Percentiles rank a stretch among this genome's conserved stretches.
Evolutionary conservation across 64 coral and sea anemone genomes (phyloP).

Genomic region (Porites lutea): DNA sequence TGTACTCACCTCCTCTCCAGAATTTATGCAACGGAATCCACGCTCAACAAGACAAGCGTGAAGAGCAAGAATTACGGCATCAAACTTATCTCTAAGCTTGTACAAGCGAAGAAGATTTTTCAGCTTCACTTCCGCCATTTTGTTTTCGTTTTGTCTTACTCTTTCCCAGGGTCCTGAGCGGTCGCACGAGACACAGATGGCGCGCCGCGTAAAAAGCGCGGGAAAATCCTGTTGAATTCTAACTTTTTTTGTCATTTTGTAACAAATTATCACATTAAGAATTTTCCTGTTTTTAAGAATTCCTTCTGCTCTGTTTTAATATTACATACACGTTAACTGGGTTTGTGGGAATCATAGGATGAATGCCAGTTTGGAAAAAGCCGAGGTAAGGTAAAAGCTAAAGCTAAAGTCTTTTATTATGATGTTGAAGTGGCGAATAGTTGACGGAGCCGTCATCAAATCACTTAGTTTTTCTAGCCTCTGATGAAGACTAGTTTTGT

Average conservation of each 20-base stretch:
- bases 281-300: neutral
- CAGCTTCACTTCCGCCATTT: constrained; percentile 81
- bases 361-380: neutral
- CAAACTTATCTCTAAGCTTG: constrained; percentile 60
- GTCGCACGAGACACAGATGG: neutral
- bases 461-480: no score
- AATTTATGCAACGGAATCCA: constrained; percentile 65
- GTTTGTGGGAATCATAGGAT: neutral
- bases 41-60: constrained; percentile 65
- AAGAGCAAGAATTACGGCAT: constrained; percentile 53
- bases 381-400: neutral
- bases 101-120: constrained; percentile 58
- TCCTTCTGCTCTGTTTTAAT: neutral
- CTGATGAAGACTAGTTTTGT: no score
- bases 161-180: neutral
- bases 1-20: constrained; percentile 54
- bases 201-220: constrained; percentile 41
- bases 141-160: neutral
- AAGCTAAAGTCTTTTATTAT: no score
- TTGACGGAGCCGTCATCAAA: no score
- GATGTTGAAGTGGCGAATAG: no score
- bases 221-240: constrained; percentile 3
- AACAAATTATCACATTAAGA: neutral
- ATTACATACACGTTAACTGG: neutral
- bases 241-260: no score